Percentiles rank a stretch among this genome's conserved stretches.
phyloP scores from a whole-genome alignment of 1,140 invertebrate species.

The Ruditapes philippinarum region DNA sequence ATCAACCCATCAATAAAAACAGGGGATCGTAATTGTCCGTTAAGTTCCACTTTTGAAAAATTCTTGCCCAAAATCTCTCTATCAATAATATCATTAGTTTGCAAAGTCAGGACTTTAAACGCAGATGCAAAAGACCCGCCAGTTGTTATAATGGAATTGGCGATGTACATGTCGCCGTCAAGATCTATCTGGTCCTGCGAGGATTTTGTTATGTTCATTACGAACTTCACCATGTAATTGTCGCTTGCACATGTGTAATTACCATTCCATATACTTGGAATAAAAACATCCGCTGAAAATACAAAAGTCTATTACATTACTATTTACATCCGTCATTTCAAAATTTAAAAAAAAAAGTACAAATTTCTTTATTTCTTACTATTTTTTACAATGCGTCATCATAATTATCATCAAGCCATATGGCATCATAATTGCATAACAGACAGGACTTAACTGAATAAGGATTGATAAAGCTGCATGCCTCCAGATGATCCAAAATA shows the following conservation, averaged over 20 bases:
- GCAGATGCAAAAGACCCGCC: slow-evolving; percentile 44
- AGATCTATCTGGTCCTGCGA: slow-evolving; percentile 5
- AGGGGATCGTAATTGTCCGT: slow-evolving; percentile 19
- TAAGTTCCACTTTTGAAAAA: slow-evolving; percentile 49
- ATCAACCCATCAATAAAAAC: slow-evolving; percentile 58
- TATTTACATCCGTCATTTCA: no score
- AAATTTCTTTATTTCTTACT: no score
- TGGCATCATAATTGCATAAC: no score
- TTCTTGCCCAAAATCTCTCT: slow-evolving; percentile 33
- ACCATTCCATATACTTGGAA: slow-evolving; percentile 51
- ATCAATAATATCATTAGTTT: neutral
- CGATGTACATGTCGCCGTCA: slow-evolving; percentile 41
- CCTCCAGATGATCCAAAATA: no score
- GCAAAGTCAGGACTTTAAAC: slow-evolving; percentile 44
- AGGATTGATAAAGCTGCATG: no score
- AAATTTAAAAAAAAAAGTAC: no score
- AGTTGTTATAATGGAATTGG: neutral
- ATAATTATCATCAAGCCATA: no score
- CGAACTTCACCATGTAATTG: slow-evolving; percentile 16
- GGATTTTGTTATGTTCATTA: slow-evolving; percentile 42
- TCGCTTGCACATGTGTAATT: slow-evolving; percentile 55
- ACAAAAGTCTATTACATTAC: no score
- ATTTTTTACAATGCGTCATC: no score
- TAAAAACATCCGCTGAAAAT: slow-evolving; percentile 30
- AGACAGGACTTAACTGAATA: no score